These are phyloP conservation scores for Elephantulus edwardii DNA, from an alignment of 2,113 vertebrate species.

Conservation along the genomic window DNA sequence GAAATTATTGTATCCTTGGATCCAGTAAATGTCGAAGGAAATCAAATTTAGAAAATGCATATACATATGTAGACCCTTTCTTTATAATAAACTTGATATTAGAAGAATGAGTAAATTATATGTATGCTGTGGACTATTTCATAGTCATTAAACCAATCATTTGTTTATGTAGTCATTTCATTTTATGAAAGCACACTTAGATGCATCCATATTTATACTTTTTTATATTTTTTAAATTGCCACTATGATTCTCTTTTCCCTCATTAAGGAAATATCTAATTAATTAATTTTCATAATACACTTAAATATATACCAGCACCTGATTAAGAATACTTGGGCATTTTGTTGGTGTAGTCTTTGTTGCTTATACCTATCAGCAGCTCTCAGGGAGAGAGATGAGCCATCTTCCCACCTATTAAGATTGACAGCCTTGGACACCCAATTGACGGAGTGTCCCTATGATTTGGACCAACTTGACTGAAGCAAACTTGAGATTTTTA, in stretches of 20 bases:
- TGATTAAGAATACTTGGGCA: not conserved
- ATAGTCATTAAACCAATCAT: not conserved
- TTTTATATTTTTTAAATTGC: not conserved
- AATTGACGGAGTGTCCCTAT: too few relatives aligned
- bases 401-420: too few relatives aligned
- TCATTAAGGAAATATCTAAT: not conserved
- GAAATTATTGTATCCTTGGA: too few relatives aligned
- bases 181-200: constrained; percentile 35
- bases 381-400: too few relatives aligned
- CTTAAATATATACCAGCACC: not conserved
- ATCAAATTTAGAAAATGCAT: not conserved
- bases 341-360: not conserved
- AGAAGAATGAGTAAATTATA: constrained; percentile 34
- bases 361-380: too few relatives aligned
- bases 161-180: not conserved
- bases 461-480: too few relatives aligned
- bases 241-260: not conserved
- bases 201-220: not conserved
- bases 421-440: too few relatives aligned
- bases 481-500: too few relatives aligned
- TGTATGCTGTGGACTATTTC: not conserved
- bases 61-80: not conserved
- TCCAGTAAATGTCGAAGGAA: constrained; percentile 31
- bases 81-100: not conserved
- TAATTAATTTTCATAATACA: not conserved